Percentiles rank a stretch among this genome's conserved stretches.
These are phyloP conservation scores for Struthidea cinerea DNA, from an alignment of 2,113 vertebrate species.

Conservation along the genomic window DNA sequence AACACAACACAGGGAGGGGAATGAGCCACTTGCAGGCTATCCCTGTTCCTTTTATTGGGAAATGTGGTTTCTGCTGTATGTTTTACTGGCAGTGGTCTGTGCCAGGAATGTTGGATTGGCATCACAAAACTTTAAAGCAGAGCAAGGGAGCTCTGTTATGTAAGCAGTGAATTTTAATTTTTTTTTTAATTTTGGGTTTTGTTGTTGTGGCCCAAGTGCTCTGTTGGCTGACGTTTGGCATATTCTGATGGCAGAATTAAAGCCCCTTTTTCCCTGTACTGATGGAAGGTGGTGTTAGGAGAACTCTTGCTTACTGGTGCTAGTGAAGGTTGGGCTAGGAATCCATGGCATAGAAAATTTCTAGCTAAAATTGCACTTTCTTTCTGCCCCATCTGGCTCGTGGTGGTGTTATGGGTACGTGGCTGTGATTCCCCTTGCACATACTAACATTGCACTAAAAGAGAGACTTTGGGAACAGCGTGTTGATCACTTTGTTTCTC, in stretches of 20 bases:
- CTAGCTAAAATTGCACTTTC: slow-evolving; percentile 62
- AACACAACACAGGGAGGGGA: not conserved
- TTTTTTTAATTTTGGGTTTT: not conserved
- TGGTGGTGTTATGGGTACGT: slow-evolving; percentile 53
- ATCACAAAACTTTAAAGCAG: not conserved
- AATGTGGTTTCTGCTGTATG: not conserved
- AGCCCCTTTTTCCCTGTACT: not conserved
- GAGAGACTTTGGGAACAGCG: slow-evolving; percentile 58
- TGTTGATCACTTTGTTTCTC: slow-evolving; percentile 63
- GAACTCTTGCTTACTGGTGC: slow-evolving; percentile 43
- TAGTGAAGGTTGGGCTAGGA: slow-evolving; percentile 26
- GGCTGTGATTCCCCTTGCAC: slow-evolving; percentile 53
- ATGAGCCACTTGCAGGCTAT: not conserved
- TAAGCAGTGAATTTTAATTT: not conserved
- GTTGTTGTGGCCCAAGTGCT: not conserved
- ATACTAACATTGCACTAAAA: slow-evolving; percentile 61
- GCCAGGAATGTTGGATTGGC: not conserved
- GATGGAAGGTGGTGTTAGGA: not conserved
- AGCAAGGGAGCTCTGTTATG: not conserved
- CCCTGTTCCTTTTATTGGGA: not conserved
- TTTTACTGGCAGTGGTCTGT: not conserved
- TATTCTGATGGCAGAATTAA: not conserved
- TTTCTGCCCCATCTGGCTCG: slow-evolving; percentile 41
- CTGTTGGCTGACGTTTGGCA: not conserved
- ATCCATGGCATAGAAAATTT: slow-evolving; percentile 40